Percentiles rank a stretch among this genome's conserved stretches.
Conservation (phyloP, 2,888 invertebrate species). For the Latrodectus elegans region DNA sequence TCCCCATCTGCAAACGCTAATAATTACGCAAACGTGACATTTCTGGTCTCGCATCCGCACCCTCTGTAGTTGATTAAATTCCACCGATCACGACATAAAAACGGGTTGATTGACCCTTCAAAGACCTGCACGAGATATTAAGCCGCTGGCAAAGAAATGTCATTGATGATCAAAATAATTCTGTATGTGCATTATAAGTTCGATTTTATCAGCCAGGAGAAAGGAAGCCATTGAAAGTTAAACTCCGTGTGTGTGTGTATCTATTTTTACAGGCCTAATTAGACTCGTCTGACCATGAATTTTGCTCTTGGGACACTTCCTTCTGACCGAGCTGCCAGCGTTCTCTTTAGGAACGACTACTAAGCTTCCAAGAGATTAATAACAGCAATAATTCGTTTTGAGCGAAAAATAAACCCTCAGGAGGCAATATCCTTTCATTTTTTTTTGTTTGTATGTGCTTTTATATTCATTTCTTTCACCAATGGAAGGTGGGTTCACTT, state of each 20-base stretch:
- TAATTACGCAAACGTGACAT: not conserved
- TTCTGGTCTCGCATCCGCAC: not conserved
- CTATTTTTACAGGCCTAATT: not conserved
- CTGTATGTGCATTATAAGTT: not conserved
- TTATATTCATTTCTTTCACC: not conserved
- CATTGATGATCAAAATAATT: not conserved
- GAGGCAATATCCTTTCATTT: not conserved
- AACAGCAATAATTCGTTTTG: not conserved
- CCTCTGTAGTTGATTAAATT: too few species aligned
- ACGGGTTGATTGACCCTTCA: not conserved
- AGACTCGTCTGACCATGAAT: conserved; percentile 2
- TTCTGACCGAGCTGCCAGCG: not conserved
- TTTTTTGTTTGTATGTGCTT: not conserved
- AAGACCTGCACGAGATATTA: not conserved
- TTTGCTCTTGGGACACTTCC: not conserved
- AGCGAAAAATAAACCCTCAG: not conserved
- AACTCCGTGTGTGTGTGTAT: not conserved
- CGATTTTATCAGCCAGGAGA: not conserved
- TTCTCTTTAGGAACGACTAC: too few species aligned
- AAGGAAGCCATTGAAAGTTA: not conserved
- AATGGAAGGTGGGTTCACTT: conserved; percentile 1
- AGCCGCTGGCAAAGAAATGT: not conserved
- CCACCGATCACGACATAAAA: not conserved
- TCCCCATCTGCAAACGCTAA: too few species aligned
- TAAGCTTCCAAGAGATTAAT: not conserved